A percentile compares a stretch with the other conserved stretches of the same genome.
Conservation (phyloP, 2,888 invertebrate species). For the Ptychoptera albimana region DNA sequence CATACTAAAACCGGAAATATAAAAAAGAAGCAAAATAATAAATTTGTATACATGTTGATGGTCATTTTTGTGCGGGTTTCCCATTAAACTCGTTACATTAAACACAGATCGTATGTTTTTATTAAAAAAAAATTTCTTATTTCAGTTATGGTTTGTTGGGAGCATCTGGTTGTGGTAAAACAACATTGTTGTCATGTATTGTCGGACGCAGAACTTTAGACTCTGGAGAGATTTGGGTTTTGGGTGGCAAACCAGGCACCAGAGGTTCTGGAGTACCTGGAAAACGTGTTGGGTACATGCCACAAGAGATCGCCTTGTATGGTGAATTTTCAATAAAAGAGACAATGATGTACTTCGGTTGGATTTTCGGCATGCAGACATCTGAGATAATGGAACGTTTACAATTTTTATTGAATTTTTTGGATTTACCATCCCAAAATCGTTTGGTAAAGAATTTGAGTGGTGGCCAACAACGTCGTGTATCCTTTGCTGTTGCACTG, state of each 20-base stretch:
- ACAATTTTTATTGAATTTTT: constrained; percentile 73
- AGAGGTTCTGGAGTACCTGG: constrained; percentile 85
- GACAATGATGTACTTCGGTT: constrained; percentile 92
- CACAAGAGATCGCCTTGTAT: constrained; percentile 80
- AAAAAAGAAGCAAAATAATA: too few species aligned
- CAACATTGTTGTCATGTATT: constrained; percentile 81
- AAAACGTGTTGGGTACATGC: constrained; percentile 93
- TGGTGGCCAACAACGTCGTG: constrained; percentile 81
- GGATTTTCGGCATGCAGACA: constrained; percentile 86
- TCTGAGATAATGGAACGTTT: constrained; percentile 64
- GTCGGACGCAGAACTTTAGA: constrained; percentile 76
- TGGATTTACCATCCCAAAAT: constrained; percentile 76
- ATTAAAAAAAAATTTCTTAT: constrained; percentile 13
- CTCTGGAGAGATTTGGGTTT: constrained; percentile 75
- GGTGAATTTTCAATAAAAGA: constrained; percentile 88
- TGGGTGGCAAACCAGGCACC: constrained; percentile 80
- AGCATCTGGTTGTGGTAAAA: constrained; percentile 94
- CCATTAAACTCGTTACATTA: too few species aligned
- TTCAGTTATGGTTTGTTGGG: constrained; percentile 83
- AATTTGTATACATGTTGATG: too few species aligned
- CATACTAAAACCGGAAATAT: too few species aligned
- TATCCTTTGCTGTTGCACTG: constrained; percentile 81
- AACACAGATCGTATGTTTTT: too few species aligned
- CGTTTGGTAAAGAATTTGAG: constrained; percentile 66
- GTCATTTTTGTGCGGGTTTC: too few species aligned